These are phyloP conservation scores for Scomberomorus guttatus DNA, from an alignment of 2,797 vertebrate genomes.

Conservation along the genomic window DNA sequence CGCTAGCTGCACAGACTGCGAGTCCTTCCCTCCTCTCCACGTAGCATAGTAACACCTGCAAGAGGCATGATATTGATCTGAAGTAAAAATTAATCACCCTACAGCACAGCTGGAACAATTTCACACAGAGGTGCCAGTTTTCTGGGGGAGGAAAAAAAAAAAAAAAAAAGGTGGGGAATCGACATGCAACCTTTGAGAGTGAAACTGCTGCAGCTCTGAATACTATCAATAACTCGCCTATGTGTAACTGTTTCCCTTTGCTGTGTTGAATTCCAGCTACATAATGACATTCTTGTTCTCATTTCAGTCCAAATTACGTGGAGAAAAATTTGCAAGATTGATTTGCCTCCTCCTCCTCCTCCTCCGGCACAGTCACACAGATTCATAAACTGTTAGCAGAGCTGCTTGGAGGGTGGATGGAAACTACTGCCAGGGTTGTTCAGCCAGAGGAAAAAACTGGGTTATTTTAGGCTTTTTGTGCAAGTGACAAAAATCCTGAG, in stretches of 20 bases:
- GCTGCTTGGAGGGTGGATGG: slow-evolving; percentile 28
- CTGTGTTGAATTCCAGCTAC: slow-evolving; percentile 27
- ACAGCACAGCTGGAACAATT: not conserved
- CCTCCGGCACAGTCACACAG: not conserved
- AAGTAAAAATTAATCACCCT: slow-evolving; percentile 37
- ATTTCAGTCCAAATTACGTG: slow-evolving; percentile 44
- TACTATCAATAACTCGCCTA: slow-evolving; percentile 10
- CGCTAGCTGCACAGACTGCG: not conserved
- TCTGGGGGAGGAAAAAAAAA: not conserved
- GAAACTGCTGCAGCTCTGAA: slow-evolving; percentile 25
- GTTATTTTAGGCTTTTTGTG: slow-evolving; percentile 22
- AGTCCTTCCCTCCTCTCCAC: slow-evolving; percentile 7
- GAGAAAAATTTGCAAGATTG: slow-evolving; percentile 48
- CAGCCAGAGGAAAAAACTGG: not conserved
- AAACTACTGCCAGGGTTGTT: slow-evolving; percentile 25
- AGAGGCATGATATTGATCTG: slow-evolving; percentile 27
- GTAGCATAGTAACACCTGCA: not conserved
- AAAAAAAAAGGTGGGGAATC: not conserved
- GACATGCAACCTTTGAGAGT: not conserved
- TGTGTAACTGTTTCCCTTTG: slow-evolving; percentile 9
- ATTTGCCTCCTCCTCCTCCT: slow-evolving; percentile 24
- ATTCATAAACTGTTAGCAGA: slow-evolving; percentile 29
- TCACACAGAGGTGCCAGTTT: slow-evolving; percentile 10
- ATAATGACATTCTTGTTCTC: slow-evolving; percentile 39
- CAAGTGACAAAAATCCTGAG: slow-evolving; percentile 5